Percentiles rank a stretch among this genome's conserved stretches.
These are phyloP conservation scores for Philonicus albiceps DNA, from an alignment of 2,888 invertebrate species.

Conservation along the genomic window DNA sequence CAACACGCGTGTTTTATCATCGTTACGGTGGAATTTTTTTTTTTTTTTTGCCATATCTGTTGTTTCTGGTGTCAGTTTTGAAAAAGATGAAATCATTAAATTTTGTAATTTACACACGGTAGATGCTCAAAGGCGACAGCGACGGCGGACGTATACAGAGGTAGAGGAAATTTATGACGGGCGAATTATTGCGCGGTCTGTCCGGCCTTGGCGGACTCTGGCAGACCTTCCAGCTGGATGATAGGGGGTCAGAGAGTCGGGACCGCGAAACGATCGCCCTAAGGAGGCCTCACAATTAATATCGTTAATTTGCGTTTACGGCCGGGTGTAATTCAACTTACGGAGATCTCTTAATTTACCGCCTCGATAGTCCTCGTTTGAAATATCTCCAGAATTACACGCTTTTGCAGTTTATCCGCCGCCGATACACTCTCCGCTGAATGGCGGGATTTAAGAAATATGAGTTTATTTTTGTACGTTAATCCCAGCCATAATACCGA, in stretches of 20 bases:
- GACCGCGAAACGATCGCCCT: not conserved
- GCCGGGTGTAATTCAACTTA: not conserved
- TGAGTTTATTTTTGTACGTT: not conserved
- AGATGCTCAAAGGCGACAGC: not conserved
- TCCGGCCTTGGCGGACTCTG: not conserved
- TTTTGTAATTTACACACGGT: slow-evolving; percentile 41
- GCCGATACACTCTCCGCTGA: not conserved
- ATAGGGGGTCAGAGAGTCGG: not conserved
- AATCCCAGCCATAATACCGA: not conserved
- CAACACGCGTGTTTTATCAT: slow-evolving; percentile 36
- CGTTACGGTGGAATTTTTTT: not conserved
- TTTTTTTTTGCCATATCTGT: slow-evolving; percentile 17
- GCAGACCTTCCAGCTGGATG: not conserved
- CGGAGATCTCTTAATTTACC: slow-evolving; percentile 34
- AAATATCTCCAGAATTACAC: not conserved
- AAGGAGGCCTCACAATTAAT: slow-evolving; percentile 34
- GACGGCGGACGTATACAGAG: not conserved
- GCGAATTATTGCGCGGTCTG: not conserved
- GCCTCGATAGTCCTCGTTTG: not conserved
- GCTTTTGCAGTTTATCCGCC: not conserved
- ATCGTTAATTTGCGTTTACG: slow-evolving; percentile 25
- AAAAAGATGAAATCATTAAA: slow-evolving; percentile 44
- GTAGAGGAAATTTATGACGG: slow-evolving; percentile 8
- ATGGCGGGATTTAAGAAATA: not conserved
- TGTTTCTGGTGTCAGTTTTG: slow-evolving; percentile 39